Base-by-base conservation (phyloP, 2,113 vertebrate genomes). In the Dipodomys spectabilis region DNA sequence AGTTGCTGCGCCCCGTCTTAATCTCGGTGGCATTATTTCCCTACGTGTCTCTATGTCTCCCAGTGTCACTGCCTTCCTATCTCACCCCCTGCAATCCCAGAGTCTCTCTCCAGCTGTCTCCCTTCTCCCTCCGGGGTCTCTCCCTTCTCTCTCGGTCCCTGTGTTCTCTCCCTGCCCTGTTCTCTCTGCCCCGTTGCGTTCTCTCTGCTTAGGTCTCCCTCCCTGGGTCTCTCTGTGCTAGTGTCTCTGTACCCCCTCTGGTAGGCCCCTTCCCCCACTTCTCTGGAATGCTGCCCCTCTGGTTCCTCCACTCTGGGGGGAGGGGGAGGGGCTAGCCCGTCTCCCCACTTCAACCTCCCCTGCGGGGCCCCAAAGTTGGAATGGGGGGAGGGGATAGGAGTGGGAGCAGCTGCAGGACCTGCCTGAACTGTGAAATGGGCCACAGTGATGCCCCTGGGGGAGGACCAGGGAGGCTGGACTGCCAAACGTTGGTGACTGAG, bases 271-370 rank as follows among this genome's bases (percentile, higher is more conserved):
- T 95, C 78, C 88, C 67, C 69, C 90, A 80, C 35, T 78, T 92
- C 94, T 80, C 83, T 95, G 97, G 97, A 97, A 97, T 97, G 96
- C 92, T 69, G 95, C 96, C 95, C 94, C 96, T 97, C 97, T 94
- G 95, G 97, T 96, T 96, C 64, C 91, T 93, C 95, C 94, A 90
- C 94, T 60, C 77, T 62, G 62, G 28, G 78, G 62, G 28, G 81
- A 90, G 79, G 96, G 73, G 96, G 96, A 95, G 78, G 95, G 95
- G 84, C 93, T n/a, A 3, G 94, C 28, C 65, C 95, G 83, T 81
- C 94, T 95, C 93, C 82, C 65, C 16, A 30, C 30, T 85, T 84
- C 57, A 60, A 62, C 75, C 15, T 16, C 60, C 39, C 65, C 74
- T 27, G 62, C 72, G 6, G 88, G 92, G 92, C 92, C 96, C 80